Base-by-base conservation (phyloP, 2,113 vertebrate genomes). In the Elephantulus edwardii region DNA sequence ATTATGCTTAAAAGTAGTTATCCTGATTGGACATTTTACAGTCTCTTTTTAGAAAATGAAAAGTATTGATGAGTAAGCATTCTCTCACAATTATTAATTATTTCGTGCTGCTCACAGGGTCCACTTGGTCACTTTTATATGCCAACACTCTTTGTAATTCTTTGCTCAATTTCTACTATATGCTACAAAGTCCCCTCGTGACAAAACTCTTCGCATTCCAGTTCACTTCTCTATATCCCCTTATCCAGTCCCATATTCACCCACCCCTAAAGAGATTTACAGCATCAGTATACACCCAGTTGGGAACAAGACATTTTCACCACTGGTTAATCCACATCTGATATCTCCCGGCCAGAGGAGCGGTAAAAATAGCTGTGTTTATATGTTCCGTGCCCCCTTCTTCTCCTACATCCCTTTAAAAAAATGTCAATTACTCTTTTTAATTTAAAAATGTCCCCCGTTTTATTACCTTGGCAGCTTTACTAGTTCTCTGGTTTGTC, bases 401-500 rank as follows among this genome's bases (percentile, higher is more conserved):
- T 92, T 54, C 72, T 90, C 48, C 42, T 6, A 10, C 20, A 19
- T 33, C 68, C 19, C 66, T 2, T 30, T 28, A 16, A 82, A 92
- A 48, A 14, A 86, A 89, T 82, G 90, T 93, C 86, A 93, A 83
- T 68, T 74, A 88, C 19, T 62, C 46, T 40, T 83, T 92, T 96
- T 88, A 81, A 85, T 89, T 92, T 64, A 82, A 95, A 88, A 93
- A 60, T 26, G 40, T 82, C 26, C 46, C 86, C 94, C 94, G 81
- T 46, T 85, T 90, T 62, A 91, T 48, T 84, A 77, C 35, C 71
- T 60, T 92, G 86, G 30, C 38, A 92, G 30, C 30, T 89, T 95
- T 68, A 85, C 86, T 96, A 96, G 48, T 92, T 50, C 85, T 95
- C 82, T 88, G 12, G 35, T 56, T 71, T 92, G 77, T 94, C 38